A percentile compares a stretch with the other conserved stretches of the same genome.
phyloP scores from a whole-genome alignment of 2,888 invertebrate species.

The Gerosis bhagava region DNA sequence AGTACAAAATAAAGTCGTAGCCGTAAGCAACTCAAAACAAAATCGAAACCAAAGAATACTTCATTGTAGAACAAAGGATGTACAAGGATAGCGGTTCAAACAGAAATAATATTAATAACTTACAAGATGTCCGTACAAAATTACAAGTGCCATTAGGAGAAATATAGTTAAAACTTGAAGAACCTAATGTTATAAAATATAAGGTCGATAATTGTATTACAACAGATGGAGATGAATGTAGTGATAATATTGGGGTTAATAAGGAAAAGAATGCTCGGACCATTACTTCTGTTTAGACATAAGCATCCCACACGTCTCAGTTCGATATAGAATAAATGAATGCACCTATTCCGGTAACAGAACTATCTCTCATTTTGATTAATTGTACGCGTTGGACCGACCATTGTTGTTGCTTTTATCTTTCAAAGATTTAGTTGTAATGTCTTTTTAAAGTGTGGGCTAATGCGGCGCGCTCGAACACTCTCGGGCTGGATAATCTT shows the following conservation, averaged over 20 bases:
- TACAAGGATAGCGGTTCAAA: slow-evolving; percentile 36
- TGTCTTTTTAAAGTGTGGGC: slow-evolving; percentile 56
- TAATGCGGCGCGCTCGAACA: slow-evolving; percentile 32
- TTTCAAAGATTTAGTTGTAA: slow-evolving; percentile 67
- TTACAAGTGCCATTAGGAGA: slow-evolving; percentile 13
- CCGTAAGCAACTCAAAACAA: slow-evolving; percentile 8
- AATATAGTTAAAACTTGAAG: not conserved
- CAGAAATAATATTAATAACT: slow-evolving; percentile 38
- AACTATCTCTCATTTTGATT: slow-evolving; percentile 68
- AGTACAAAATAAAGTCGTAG: slow-evolving; percentile 17
- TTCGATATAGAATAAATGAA: slow-evolving; percentile 48
- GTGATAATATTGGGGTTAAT: slow-evolving; percentile 28
- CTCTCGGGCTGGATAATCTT: slow-evolving; percentile 5
- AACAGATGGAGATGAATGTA: not conserved
- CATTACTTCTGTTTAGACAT: slow-evolving; percentile 41
- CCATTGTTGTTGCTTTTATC: slow-evolving; percentile 60
- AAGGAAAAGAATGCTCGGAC: slow-evolving; percentile 40
- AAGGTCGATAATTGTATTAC: slow-evolving; percentile 13
- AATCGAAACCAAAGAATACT: slow-evolving; percentile 30
- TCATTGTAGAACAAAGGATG: slow-evolving; percentile 36
- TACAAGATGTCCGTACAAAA: slow-evolving; percentile 31
- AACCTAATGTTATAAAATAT: not conserved
- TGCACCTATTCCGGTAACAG: slow-evolving; percentile 64
- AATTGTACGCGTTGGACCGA: slow-evolving; percentile 50
- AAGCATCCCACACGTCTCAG: slow-evolving; percentile 39